phyloP scores from a whole-genome alignment of 2,888 invertebrate species.

The Gastracanthus pulcherrimus region DNA sequence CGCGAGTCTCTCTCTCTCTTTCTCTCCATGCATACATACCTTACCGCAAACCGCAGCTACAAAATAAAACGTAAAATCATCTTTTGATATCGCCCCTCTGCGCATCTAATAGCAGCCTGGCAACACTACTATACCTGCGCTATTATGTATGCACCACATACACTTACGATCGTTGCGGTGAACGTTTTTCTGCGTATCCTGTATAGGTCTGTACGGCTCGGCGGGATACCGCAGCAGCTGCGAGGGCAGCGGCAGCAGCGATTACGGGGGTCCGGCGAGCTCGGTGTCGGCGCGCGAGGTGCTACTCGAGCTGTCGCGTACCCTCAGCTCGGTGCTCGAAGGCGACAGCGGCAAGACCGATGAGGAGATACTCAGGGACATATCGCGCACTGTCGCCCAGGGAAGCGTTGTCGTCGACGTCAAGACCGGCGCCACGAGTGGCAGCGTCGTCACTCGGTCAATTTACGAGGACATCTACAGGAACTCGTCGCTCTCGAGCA shows the following conservation, averaged over 20 bases:
- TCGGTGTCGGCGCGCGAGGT: slow-evolving; percentile 65
- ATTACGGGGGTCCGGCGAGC: slow-evolving; percentile 5
- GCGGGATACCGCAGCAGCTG: slow-evolving; percentile 50
- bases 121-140: no score
- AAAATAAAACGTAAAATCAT: no score
- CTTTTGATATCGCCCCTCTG: no score
- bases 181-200: no score
- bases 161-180: not conserved
- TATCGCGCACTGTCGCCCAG: slow-evolving; percentile 68
- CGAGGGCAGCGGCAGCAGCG: slow-evolving; percentile 41
- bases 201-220: slow-evolving; percentile 64
- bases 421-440: slow-evolving; percentile 3
- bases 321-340: slow-evolving; percentile 71
- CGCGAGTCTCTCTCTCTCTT: no score
- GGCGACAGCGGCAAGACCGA: slow-evolving; percentile 65
- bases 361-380: slow-evolving; percentile 70
- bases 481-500: slow-evolving; percentile 54
- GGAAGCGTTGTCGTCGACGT: slow-evolving; percentile 46
- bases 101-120: no score
- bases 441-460: slow-evolving; percentile 36
- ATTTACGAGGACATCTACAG: slow-evolving; percentile 53
- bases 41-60: not conserved
- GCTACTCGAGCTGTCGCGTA: slow-evolving; percentile 69
- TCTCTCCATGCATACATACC: not conserved
- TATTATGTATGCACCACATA: no score